Percentiles rank a stretch among this genome's conserved stretches.
These are phyloP conservation scores for Scaptomyza graminum DNA, from an alignment of 1,140 invertebrate species.

Conservation along the genomic window DNA sequence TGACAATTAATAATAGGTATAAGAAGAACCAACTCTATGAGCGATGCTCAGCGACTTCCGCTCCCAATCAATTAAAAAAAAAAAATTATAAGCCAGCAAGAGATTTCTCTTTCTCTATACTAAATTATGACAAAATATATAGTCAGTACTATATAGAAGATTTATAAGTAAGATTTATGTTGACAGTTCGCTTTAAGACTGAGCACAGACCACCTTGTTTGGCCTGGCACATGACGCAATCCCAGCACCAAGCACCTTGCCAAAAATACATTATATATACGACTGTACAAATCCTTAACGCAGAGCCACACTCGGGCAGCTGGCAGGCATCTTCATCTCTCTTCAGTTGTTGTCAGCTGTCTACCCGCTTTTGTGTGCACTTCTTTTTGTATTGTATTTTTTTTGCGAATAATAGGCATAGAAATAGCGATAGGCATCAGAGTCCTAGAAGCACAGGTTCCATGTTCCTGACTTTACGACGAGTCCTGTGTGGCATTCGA, in stretches of 20 bases:
- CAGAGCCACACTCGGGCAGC: conserved; percentile 47
- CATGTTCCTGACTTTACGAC: conserved; percentile 51
- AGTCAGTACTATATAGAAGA: conserved; percentile 1
- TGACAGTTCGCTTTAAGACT: conserved; percentile 46
- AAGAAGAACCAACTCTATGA: conserved; percentile 21
- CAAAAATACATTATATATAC: conserved; percentile 41
- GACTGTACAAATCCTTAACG: conserved; percentile 31
- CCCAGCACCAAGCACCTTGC: conserved; percentile 60
- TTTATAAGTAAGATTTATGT: conserved; percentile 71
- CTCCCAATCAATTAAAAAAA: conserved; percentile 73
- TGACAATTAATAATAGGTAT: conserved; percentile 83
- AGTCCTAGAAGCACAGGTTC: conserved; percentile 60
- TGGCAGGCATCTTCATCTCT: conserved; percentile 61
- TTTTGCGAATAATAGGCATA: conserved; percentile 68
- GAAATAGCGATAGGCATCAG: conserved; percentile 65
- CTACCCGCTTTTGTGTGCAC: conserved; percentile 60
- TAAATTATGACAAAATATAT: conserved; percentile 67
- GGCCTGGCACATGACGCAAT: conserved; percentile 60
- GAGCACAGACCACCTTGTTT: conserved; percentile 60
- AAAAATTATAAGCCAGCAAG: conserved; percentile 5
- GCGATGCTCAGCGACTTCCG: conserved; percentile 64
- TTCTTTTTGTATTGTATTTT: conserved; percentile 38
- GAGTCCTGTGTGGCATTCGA: conserved; percentile 48
- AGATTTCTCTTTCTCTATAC: conserved; percentile 2
- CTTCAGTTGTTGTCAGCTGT: conserved; percentile 67